A percentile compares a stretch with the other conserved stretches of the same genome.
Evolutionary conservation across 2,797 vertebrate genomes (phyloP).

Genomic region (Heteromormyrus szaboi): DNA sequence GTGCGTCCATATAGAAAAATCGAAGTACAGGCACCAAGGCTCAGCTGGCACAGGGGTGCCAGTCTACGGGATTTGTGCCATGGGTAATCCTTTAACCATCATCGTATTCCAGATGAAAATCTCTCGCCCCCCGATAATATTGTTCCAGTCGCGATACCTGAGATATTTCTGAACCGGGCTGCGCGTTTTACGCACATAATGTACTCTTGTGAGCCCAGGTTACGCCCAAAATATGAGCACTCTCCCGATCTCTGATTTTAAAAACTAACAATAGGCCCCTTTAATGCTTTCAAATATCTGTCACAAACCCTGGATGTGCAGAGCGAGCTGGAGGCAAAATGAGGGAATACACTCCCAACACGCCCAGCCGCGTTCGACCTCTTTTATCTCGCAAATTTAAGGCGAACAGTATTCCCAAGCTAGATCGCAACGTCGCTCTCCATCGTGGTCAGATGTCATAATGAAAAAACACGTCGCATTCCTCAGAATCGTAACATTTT

Average conservation of each 20-base stretch:
- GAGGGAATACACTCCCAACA: neutral
- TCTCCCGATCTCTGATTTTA: neutral
- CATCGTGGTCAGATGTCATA: neutral
- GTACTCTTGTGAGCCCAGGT: neutral
- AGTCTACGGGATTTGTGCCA: neutral
- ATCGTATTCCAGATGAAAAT: neutral
- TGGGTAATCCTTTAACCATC: neutral
- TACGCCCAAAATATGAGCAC: conserved; percentile 1
- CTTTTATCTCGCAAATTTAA: neutral
- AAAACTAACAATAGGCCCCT: neutral
- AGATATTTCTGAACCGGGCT: neutral
- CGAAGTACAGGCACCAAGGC: neutral
- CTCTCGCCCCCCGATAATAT: neutral
- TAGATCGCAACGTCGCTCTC: neutral
- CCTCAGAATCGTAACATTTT: neutral
- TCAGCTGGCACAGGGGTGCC: neutral
- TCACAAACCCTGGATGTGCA: neutral
- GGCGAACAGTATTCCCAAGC: neutral
- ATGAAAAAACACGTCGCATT: neutral
- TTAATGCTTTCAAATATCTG: conserved; percentile 5
- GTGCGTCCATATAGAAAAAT: neutral
- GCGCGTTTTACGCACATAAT: neutral
- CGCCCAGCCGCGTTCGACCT: neutral
- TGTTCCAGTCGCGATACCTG: neutral
- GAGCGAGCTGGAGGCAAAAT: neutral